Evolutionary conservation across 2,888 invertebrate species (phyloP).

Genomic region (Drosophila picticornis): DNA sequence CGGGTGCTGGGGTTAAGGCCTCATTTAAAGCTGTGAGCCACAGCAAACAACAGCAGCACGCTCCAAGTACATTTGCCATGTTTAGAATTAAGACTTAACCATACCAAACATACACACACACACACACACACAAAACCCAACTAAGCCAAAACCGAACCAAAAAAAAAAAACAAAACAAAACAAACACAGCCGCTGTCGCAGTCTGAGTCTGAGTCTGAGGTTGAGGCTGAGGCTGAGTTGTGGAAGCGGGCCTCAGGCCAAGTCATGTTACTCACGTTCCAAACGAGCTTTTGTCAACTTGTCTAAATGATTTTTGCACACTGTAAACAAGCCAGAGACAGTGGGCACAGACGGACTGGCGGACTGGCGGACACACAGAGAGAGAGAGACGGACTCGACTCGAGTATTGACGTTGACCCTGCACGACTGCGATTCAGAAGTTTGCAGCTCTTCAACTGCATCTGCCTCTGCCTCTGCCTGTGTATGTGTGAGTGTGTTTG

Average conservation of each 20-base stretch:
- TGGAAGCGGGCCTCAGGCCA: constrained; percentile 58
- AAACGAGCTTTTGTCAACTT: constrained; percentile 84
- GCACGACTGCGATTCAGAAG: constrained; percentile 84
- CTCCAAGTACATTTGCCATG: constrained; percentile 79
- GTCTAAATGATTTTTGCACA: constrained; percentile 84
- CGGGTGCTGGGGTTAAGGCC: constrained; percentile 67
- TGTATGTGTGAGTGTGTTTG: constrained; percentile 33
- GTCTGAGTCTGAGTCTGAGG: constrained; percentile 35
- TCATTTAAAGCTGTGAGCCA: constrained; percentile 58
- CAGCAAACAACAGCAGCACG: constrained; percentile 58
- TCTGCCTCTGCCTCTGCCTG: too few species aligned
- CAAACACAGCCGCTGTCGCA: constrained; percentile 24
- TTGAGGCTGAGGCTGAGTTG: constrained; percentile 36
- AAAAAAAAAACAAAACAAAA: constrained; percentile 28
- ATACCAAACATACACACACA: constrained; percentile 24
- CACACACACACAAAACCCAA: constrained; percentile 9
- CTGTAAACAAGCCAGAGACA: constrained; percentile 80
- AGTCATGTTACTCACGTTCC: constrained; percentile 84
- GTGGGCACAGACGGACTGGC: constrained; percentile 40
- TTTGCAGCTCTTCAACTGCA: constrained; percentile 50
- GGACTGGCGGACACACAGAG: constrained; percentile 19
- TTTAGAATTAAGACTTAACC: constrained; percentile 78
- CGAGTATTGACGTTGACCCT: constrained; percentile 80
- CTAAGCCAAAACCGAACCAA: constrained; percentile 35
- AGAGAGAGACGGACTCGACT: constrained; percentile 12